Percentiles rank a stretch among this genome's conserved stretches.
phyloP scores from a whole-genome alignment of 2,888 invertebrate genomes.

The Coelopa pilipes region DNA sequence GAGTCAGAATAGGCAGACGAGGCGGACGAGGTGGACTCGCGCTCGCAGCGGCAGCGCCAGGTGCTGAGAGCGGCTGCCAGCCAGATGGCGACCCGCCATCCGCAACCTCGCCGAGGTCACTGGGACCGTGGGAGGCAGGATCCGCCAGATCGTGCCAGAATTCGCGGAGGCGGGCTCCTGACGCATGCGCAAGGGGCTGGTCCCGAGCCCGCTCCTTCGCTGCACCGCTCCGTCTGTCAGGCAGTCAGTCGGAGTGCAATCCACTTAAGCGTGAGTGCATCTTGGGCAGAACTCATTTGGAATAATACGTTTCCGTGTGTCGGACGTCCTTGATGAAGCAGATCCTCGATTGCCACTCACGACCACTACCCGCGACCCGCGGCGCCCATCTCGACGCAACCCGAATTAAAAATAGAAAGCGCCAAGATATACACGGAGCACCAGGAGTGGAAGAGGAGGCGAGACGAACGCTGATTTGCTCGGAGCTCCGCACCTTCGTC shows the following conservation, averaged over 20 bases:
- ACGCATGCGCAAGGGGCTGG: too few relatives aligned
- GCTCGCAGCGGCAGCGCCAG: too few relatives aligned
- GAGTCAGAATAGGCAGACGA: too few relatives aligned
- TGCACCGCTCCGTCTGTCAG: not conserved
- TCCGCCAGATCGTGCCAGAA: too few relatives aligned
- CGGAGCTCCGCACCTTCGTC: not conserved
- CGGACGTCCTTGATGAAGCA: not conserved
- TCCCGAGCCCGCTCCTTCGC: not conserved
- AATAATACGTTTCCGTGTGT: not conserved
- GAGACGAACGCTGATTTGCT: slow-evolving; percentile 8
- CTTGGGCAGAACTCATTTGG: slow-evolving; percentile 16
- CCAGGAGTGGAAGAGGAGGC: not conserved
- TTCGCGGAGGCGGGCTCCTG: too few relatives aligned
- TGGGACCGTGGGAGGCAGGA: too few relatives aligned
- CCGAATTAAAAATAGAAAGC: not conserved
- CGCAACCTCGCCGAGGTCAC: too few relatives aligned
- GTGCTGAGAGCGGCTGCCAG: too few relatives aligned
- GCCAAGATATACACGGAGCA: not conserved
- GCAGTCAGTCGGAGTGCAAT: slow-evolving; percentile 12
- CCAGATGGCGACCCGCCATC: too few relatives aligned
- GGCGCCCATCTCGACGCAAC: too few relatives aligned
- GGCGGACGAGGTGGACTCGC: too few relatives aligned
- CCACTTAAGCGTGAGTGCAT: slow-evolving; percentile 24
- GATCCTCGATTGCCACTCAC: not conserved
- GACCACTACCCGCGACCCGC: not conserved